Percentiles rank a stretch among this genome's conserved stretches.
phyloP scores from a whole-genome alignment of 2,113 vertebrate genomes.

The Catharus bicknelli region DNA sequence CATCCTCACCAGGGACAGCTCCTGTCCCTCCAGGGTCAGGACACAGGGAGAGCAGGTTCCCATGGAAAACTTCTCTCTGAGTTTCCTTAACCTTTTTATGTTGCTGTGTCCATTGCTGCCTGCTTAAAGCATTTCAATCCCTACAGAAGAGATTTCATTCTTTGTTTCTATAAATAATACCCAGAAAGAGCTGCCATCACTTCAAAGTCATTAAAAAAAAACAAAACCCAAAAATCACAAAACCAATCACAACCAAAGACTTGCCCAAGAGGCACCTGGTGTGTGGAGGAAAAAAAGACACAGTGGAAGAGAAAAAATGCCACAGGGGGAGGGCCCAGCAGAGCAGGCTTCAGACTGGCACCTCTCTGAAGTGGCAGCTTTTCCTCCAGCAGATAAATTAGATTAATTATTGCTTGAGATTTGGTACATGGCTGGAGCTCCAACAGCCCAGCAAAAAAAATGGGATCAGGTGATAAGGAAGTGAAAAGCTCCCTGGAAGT shows the following conservation, averaged over 20 bases:
- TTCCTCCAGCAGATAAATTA: not conserved
- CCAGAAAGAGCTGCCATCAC: not conserved
- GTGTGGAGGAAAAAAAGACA: not conserved
- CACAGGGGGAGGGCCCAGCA: not conserved
- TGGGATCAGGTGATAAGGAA: not conserved
- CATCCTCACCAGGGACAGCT: not conserved
- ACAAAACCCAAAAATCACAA: not conserved
- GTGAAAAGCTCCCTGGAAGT: conserved; percentile 1
- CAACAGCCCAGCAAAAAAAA: not conserved
- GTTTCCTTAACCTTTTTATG: not conserved
- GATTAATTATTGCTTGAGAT: not conserved
- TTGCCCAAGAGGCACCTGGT: rapidly evolving
- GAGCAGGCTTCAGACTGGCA: not conserved
- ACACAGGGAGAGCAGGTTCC: not conserved
- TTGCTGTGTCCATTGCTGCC: not conserved
- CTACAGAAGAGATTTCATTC: not conserved
- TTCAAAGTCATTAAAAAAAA: not conserved
- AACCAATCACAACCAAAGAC: not conserved
- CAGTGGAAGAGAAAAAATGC: not conserved
- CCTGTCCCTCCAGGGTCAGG: not conserved
- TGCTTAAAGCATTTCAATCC: not conserved
- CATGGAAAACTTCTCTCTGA: not conserved
- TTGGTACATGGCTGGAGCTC: not conserved
- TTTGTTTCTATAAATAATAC: not conserved
- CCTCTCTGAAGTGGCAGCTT: not conserved